These are phyloP conservation scores for Anoplius nigerrimus DNA, from an alignment of 2,888 invertebrate species.

Conservation along the genomic window DNA sequence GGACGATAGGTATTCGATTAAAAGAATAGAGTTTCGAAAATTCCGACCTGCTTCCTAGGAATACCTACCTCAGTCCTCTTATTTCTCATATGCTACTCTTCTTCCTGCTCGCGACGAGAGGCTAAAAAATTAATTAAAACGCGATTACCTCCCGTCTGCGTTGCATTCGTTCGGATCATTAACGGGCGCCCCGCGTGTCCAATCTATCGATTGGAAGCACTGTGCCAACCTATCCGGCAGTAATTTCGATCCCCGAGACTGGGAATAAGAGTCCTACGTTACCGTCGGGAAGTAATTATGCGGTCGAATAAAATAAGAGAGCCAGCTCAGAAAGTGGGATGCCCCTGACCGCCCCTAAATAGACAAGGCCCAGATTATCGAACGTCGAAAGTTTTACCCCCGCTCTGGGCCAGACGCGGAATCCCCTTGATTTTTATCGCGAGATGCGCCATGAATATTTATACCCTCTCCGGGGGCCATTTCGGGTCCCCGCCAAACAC, in stretches of 20 bases:
- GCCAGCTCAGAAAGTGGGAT: slow-evolving; percentile 10
- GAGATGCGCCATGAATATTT: slow-evolving; percentile 68
- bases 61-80: no score
- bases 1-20: no score
- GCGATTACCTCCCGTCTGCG: slow-evolving; percentile 60
- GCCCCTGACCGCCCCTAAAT: slow-evolving; percentile 32
- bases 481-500: slow-evolving; percentile 18
- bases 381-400: slow-evolving; percentile 31
- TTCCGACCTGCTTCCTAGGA: no score
- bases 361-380: slow-evolving; percentile 45
- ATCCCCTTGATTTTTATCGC: slow-evolving; percentile 49
- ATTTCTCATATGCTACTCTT: no score
- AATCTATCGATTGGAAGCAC: slow-evolving; percentile 66
- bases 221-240: slow-evolving; percentile 51
- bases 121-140: slow-evolving; percentile 70
- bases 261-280: slow-evolving; percentile 53
- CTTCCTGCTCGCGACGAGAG: no score
- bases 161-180: slow-evolving; percentile 60
- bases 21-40: no score
- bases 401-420: background rate
- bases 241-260: slow-evolving; percentile 45
- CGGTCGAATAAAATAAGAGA: slow-evolving; percentile 25
- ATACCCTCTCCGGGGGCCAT: slow-evolving; percentile 45
- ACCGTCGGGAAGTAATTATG: slow-evolving; percentile 59
- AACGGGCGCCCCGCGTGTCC: slow-evolving; percentile 66